These are phyloP conservation scores for Agrilus planipennis DNA, from an alignment of 1,140 invertebrate species.

Conservation along the genomic window DNA sequence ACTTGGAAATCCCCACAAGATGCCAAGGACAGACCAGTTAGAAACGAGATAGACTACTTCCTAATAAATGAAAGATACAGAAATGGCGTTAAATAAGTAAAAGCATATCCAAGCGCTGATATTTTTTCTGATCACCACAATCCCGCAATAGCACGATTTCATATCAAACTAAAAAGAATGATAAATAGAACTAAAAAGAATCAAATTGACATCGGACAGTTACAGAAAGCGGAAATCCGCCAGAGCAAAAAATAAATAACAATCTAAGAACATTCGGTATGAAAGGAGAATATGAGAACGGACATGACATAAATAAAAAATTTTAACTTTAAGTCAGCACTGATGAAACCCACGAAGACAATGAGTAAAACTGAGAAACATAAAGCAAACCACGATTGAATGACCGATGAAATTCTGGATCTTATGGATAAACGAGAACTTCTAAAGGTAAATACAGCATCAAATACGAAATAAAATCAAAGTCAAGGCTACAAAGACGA, in stretches of 20 bases:
- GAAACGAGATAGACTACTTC: slow-evolving; percentile 31
- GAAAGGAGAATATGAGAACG: neutral
- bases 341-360: no score
- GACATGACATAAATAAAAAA: neutral
- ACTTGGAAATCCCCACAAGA: slow-evolving; percentile 30
- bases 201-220: neutral
- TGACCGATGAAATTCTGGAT: slow-evolving; percentile 1
- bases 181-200: neutral
- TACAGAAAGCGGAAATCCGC: neutral
- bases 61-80: slow-evolving; percentile 18
- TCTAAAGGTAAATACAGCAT: slow-evolving; percentile 3
- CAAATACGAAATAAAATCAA: slow-evolving; percentile 6
- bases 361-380: no score
- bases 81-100: slow-evolving; percentile 20
- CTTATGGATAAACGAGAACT: slow-evolving; percentile 3
- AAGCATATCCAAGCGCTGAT: slow-evolving; percentile 11
- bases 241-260: neutral
- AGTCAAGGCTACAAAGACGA: slow-evolving; percentile 7
- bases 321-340: neutral
- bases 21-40: slow-evolving; percentile 17
- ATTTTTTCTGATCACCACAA: slow-evolving; percentile 24
- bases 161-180: no score
- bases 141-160: neutral
- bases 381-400: no score
- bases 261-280: neutral